phyloP scores from a whole-genome alignment of 2,797 vertebrate species.

The Leucoraja ocellata region DNA sequence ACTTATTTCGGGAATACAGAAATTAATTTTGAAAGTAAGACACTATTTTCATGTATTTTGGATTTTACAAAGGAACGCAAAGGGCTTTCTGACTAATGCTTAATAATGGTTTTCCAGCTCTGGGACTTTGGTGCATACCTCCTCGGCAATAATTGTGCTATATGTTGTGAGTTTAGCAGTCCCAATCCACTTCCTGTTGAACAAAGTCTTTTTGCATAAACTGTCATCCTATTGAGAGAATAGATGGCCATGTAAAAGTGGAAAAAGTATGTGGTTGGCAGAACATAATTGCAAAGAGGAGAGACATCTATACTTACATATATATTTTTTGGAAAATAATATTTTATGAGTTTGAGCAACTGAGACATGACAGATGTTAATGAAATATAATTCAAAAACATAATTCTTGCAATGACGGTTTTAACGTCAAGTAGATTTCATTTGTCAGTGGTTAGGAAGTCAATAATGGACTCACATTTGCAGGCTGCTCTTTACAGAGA shows the following conservation, averaged over 20 bases:
- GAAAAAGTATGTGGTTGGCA: too few relatives aligned
- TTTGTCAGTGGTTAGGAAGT: not conserved
- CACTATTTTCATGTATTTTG: not conserved
- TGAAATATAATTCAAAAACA: not conserved
- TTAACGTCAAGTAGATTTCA: not conserved
- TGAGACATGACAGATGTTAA: not conserved
- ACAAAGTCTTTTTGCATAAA: not conserved
- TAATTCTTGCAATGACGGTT: not conserved
- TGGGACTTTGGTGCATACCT: too few relatives aligned
- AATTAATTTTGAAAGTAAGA: not conserved
- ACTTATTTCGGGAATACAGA: not conserved
- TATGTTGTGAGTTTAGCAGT: not conserved
- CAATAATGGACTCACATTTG: not conserved
- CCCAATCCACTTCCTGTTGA: not conserved
- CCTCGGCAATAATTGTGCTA: not conserved
- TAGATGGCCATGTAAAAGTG: not conserved
- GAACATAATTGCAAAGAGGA: not conserved
- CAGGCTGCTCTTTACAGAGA: not conserved
- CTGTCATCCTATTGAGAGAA: not conserved
- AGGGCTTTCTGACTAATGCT: not conserved
- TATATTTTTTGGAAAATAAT: not conserved
- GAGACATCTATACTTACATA: not conserved
- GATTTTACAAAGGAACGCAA: not conserved
- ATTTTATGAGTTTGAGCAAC: not conserved
- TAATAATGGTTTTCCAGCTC: not conserved